These are phyloP conservation scores for Dendronephthya gigantea DNA, from an alignment of 64 coral and sea anemone genomes.

Conservation along the genomic window DNA sequence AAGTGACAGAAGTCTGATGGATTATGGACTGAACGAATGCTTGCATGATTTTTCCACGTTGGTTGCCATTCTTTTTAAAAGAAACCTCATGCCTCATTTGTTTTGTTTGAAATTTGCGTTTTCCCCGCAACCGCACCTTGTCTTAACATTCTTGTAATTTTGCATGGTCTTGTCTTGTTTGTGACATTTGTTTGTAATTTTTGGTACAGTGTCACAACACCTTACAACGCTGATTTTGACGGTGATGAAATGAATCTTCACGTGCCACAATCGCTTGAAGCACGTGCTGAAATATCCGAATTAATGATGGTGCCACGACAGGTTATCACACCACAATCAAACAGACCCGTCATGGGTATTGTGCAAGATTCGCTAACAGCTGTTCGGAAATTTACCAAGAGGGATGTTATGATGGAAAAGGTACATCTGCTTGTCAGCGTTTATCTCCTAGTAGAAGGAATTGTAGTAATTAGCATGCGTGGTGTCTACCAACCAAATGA, in stretches of 20 bases:
- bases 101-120: too few species aligned
- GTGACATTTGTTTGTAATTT: background rate
- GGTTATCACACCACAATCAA: background rate
- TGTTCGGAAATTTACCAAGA: slow-evolving; percentile 9
- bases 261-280: slow-evolving; percentile 13
- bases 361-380: slow-evolving; percentile 11
- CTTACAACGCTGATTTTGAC: slow-evolving; percentile 11
- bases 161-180: background rate
- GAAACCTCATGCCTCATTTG: too few species aligned
- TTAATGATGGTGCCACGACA: slow-evolving; percentile 7
- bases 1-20: too few species aligned
- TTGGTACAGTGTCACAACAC: background rate
- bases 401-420: slow-evolving; percentile 19
- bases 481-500: too few species aligned
- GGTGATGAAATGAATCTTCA: slow-evolving; percentile 16
- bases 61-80: background rate
- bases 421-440: background rate
- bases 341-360: slow-evolving; percentile 10
- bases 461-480: too few species aligned
- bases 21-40: too few species aligned
- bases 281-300: slow-evolving; percentile 4
- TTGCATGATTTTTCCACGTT: background rate
- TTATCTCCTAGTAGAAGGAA: too few species aligned
- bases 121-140: background rate
- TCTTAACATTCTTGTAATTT: background rate